Conservation (phyloP, 1,140 invertebrate genomes). For the Marisa cornuarietis region DNA sequence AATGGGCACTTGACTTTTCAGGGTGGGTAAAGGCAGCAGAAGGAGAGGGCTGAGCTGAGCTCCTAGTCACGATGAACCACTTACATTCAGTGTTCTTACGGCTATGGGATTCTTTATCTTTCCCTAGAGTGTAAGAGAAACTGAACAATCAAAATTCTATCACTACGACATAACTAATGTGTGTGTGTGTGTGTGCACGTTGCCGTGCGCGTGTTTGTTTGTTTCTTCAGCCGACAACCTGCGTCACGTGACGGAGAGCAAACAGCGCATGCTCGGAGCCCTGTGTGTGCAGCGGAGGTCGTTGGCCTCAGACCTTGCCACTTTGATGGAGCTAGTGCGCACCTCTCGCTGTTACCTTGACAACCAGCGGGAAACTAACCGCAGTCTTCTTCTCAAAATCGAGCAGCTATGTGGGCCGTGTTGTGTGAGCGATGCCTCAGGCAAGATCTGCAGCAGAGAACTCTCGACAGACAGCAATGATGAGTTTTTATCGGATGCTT, state of each 20-base stretch:
- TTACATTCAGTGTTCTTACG: too few relatives aligned
- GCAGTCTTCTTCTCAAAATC: slow-evolving; percentile 4
- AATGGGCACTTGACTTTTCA: too few relatives aligned
- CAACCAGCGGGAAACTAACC: slow-evolving; percentile 10
- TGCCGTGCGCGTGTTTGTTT: too few relatives aligned
- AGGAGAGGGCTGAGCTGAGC: too few relatives aligned
- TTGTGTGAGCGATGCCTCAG: background rate
- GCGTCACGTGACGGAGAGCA: background rate
- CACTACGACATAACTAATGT: too few relatives aligned
- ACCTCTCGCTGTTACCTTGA: slow-evolving; percentile 9
- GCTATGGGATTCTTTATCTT: too few relatives aligned
- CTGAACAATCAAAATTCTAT: too few relatives aligned
- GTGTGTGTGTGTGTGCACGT: too few relatives aligned
- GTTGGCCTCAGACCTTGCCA: slow-evolving; percentile 6
- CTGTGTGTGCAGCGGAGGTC: slow-evolving; percentile 1
- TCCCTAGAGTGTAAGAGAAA: too few relatives aligned
- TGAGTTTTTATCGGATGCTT: background rate
- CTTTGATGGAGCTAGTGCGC: slow-evolving; percentile 10
- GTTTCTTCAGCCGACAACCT: background rate
- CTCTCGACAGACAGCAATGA: slow-evolving; percentile 7
- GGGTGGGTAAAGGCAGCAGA: too few relatives aligned
- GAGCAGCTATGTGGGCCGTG: background rate
- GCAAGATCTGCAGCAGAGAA: slow-evolving; percentile 4
- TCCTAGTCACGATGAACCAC: too few relatives aligned
- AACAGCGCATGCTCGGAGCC: background rate